These are phyloP conservation scores for Halcyon badia DNA, from an alignment of 2,797 vertebrate species.

Conservation along the genomic window DNA sequence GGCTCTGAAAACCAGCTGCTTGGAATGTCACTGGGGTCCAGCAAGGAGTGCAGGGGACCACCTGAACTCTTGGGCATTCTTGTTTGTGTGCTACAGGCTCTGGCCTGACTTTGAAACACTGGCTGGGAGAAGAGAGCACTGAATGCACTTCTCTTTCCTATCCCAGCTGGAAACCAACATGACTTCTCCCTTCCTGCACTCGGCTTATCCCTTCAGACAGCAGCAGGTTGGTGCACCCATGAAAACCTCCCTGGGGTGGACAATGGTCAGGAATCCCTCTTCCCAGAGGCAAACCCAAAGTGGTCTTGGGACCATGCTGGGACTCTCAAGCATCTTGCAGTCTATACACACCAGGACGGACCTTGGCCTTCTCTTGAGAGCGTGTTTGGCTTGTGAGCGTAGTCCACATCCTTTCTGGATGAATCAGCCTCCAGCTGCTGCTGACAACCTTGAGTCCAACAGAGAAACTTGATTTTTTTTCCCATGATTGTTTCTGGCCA, in stretches of 20 bases:
- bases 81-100: rapidly evolving
- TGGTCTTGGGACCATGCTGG: rapidly evolving
- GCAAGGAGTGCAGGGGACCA: neutral
- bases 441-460: conserved; percentile 31
- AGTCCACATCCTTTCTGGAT: neutral
- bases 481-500: neutral
- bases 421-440: neutral
- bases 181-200: neutral
- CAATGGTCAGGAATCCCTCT: neutral
- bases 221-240: rapidly evolving
- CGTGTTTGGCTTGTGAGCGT: neutral
- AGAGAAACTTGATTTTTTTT: neutral
- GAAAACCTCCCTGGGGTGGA: neutral
- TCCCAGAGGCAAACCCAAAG: neutral
- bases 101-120: neutral
- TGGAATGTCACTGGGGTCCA: neutral
- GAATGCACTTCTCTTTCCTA: neutral
- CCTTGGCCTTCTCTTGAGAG: neutral
- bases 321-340: neutral
- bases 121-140: neutral
- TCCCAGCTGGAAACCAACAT: neutral
- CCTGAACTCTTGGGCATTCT: rapidly evolving
- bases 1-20: neutral
- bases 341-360: rapidly evolving
- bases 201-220: neutral